Evolutionary conservation across 2,888 invertebrate species (phyloP).

Genomic region (Spialia ferax): DNA sequence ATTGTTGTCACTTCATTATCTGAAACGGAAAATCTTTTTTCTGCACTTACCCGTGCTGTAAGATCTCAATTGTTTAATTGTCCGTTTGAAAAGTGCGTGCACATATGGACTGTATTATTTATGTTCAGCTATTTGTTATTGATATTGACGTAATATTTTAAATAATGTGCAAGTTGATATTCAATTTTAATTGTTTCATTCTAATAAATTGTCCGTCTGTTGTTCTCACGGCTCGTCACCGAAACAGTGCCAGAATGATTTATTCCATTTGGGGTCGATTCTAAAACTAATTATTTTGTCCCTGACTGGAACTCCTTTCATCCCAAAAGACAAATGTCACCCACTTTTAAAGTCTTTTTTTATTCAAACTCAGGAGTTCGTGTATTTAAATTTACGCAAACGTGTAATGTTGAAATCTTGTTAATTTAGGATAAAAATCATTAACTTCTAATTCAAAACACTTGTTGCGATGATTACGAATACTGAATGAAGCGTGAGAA

Average conservation of each 20-base stretch:
- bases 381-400: slow-evolving; percentile 9
- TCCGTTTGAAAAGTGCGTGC: slow-evolving; percentile 67
- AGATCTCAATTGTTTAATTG: slow-evolving; percentile 83
- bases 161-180: slow-evolving; percentile 45
- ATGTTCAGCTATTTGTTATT: slow-evolving; percentile 46
- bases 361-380: too few species aligned
- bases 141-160: slow-evolving; percentile 29
- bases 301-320: slow-evolving; percentile 23
- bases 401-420: neutral
- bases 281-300: slow-evolving; percentile 21
- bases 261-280: slow-evolving; percentile 30
- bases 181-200: slow-evolving; percentile 69
- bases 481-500: slow-evolving; percentile 26
- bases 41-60: slow-evolving; percentile 72
- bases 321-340: neutral
- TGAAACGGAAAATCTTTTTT: slow-evolving; percentile 86
- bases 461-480: slow-evolving; percentile 14
- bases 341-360: too few species aligned
- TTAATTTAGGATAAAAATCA: slow-evolving; percentile 15
- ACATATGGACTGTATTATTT: slow-evolving; percentile 58
- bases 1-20: slow-evolving; percentile 86
- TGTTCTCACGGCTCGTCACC: slow-evolving; percentile 47
- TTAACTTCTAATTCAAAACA: slow-evolving; percentile 8
- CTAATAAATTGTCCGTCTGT: slow-evolving; percentile 50
- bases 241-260: slow-evolving; percentile 43